A percentile compares a stretch with the other conserved stretches of the same genome.
Evolutionary conservation across 2,888 invertebrate genomes (phyloP).

Genomic region (Troides aeacus): DNA sequence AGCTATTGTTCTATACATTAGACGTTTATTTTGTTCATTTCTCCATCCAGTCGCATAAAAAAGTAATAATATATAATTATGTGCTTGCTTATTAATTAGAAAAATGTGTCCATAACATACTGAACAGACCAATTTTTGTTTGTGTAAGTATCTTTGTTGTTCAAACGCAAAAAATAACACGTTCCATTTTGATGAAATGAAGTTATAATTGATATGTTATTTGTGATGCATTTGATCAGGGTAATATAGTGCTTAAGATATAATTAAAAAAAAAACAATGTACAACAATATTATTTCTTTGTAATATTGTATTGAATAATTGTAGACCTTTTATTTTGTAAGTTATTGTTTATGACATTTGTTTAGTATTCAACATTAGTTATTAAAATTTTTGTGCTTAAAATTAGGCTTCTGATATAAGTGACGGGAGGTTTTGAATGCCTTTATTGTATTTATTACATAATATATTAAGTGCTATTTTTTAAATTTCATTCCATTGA

Average conservation of each 20-base stretch:
- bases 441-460: not conserved
- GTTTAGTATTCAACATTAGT: not conserved
- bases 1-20: conserved; percentile 32
- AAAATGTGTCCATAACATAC: conserved; percentile 41
- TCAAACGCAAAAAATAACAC: conserved; percentile 60
- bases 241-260: not conserved
- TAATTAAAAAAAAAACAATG: not conserved
- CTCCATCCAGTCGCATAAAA: conserved; percentile 17
- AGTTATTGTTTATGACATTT: not conserved
- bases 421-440: too few relatives aligned
- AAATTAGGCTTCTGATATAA: not conserved
- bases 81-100: conserved; percentile 27
- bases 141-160: conserved; percentile 75
- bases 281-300: not conserved
- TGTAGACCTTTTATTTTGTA: not conserved
- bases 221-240: not conserved
- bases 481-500: conserved; percentile 32
- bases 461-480: not conserved
- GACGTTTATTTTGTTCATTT: conserved; percentile 30
- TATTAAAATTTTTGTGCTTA: not conserved
- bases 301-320: not conserved
- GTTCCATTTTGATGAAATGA: conserved; percentile 44
- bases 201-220: conserved; percentile 10
- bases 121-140: conserved; percentile 51
- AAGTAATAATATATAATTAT: conserved; percentile 5